Conservation (phyloP, 2,888 invertebrate species). For the Leucoptera coffeella region DNA sequence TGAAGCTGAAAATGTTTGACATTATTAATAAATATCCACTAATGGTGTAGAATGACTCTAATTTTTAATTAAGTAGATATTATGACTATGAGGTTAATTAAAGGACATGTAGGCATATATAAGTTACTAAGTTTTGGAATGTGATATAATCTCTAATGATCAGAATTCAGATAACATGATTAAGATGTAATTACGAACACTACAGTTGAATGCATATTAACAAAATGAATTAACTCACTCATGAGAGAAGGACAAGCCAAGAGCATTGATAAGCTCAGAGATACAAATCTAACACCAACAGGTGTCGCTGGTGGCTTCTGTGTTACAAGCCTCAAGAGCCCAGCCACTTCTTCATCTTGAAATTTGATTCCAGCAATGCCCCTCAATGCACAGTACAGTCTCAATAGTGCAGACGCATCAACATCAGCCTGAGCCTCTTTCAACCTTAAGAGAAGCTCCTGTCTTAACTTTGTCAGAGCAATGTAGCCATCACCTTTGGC, state of each 20-base stretch:
- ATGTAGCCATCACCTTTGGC: conserved; percentile 71
- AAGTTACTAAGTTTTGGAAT: no score
- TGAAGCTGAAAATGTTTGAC: no score
- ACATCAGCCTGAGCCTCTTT: conserved; percentile 64
- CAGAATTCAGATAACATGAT: no score
- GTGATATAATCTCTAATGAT: no score
- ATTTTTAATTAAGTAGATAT: no score
- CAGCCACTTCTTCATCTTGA: conserved; percentile 85
- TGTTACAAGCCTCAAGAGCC: conserved; percentile 78
- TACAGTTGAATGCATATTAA: no score
- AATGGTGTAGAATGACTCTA: no score
- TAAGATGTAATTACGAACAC: no score
- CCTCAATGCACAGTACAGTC: conserved; percentile 86
- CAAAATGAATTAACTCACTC: conserved; percentile 23
- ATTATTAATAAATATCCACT: no score
- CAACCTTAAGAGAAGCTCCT: conserved; percentile 69
- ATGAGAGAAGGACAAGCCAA: conserved; percentile 89
- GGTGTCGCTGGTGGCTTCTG: conserved; percentile 85
- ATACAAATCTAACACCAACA: conserved; percentile 88
- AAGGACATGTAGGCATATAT: no score
- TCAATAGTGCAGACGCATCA: conserved; percentile 82
- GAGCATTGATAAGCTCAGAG: conserved; percentile 88
- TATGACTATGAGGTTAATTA: no score
- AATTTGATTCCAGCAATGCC: conserved; percentile 90
- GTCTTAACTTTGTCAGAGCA: conserved; percentile 62